Evolutionary conservation across 2,797 vertebrate species (phyloP).

Genomic region (Scarus forsteni): DNA sequence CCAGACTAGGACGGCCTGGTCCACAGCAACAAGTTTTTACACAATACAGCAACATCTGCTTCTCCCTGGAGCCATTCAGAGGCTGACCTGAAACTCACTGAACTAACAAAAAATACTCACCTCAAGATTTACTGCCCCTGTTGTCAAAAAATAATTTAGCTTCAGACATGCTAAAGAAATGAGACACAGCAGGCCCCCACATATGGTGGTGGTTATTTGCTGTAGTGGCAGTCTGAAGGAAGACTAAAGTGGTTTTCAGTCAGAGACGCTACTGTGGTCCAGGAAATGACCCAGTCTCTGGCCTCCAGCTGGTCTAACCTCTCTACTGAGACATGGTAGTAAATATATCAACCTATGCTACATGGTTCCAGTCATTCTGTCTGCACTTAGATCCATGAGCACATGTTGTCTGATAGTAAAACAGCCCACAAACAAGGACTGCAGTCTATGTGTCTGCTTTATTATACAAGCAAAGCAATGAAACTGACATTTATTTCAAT

Average conservation of each 20-base stretch:
- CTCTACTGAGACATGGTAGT: conserved; percentile 65
- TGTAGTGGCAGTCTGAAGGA: conserved; percentile 50
- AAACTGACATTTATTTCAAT: conserved; percentile 49
- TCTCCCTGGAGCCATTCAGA: conserved; percentile 40
- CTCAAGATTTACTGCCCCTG: conserved; percentile 61
- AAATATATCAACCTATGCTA: conserved; percentile 76
- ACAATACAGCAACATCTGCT: conserved; percentile 39
- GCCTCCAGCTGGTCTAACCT: conserved; percentile 67
- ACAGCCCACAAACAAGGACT: conserved; percentile 51
- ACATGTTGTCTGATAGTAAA: conserved; percentile 61
- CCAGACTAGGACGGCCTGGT: conserved; percentile 34
- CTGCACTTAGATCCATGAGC: conserved; percentile 48
- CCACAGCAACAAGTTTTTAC: conserved; percentile 41
- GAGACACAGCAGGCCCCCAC: conserved; percentile 41
- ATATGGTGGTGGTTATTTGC: conserved; percentile 76
- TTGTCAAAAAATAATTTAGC: conserved; percentile 56
- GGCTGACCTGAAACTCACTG: conserved; percentile 50
- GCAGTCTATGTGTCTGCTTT: conserved; percentile 52
- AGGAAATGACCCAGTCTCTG: conserved; percentile 79
- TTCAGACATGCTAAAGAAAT: conserved; percentile 55
- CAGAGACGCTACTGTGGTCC: conserved; percentile 64
- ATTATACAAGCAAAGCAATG: conserved; percentile 47
- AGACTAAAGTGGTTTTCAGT: conserved; percentile 64
- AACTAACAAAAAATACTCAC: conserved; percentile 59
- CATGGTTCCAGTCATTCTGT: conserved; percentile 67